Conservation (phyloP, 2,888 invertebrate genomes). For the Sinodicranocentrus sp. region DNA sequence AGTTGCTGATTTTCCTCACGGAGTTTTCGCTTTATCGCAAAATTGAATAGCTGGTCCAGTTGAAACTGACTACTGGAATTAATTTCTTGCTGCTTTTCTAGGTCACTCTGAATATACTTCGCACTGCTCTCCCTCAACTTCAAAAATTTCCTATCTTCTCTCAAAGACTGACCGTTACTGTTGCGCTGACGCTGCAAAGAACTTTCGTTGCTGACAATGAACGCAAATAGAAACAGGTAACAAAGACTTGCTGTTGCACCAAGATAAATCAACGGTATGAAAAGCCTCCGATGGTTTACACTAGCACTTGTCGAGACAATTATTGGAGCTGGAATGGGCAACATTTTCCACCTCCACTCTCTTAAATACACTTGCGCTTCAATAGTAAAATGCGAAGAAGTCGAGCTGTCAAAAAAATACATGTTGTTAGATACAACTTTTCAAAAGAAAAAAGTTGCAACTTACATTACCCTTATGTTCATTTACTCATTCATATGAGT, state of each 20-base stretch:
- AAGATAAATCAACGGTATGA: slow-evolving; percentile 73
- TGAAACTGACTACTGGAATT: slow-evolving; percentile 25
- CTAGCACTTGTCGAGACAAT: slow-evolving; percentile 70
- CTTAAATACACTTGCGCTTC: slow-evolving; percentile 57
- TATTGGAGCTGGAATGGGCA: slow-evolving; percentile 75
- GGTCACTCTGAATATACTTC: neutral
- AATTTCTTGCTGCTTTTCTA: neutral
- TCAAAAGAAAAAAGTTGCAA: slow-evolving; percentile 27
- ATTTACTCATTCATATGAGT: neutral
- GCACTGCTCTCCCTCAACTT: neutral
- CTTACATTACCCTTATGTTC: slow-evolving; percentile 1
- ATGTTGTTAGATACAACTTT: slow-evolving; percentile 21
- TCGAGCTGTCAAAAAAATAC: slow-evolving; percentile 63
- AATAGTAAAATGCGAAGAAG: slow-evolving; percentile 49
- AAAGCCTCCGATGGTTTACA: slow-evolving; percentile 51
- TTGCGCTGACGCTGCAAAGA: slow-evolving; percentile 3
- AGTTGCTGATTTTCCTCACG: slow-evolving; percentile 27
- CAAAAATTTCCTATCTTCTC: slow-evolving; percentile 17
- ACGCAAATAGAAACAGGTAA: slow-evolving; percentile 73
- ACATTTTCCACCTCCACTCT: slow-evolving; percentile 71
- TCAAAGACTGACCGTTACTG: neutral
- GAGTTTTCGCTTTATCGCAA: slow-evolving; percentile 17
- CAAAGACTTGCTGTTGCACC: slow-evolving; percentile 72
- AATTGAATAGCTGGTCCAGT: neutral
- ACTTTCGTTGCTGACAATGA: slow-evolving; percentile 57